Conservation (phyloP, 2,113 vertebrate genomes). For the Gila orcuttii region DNA sequence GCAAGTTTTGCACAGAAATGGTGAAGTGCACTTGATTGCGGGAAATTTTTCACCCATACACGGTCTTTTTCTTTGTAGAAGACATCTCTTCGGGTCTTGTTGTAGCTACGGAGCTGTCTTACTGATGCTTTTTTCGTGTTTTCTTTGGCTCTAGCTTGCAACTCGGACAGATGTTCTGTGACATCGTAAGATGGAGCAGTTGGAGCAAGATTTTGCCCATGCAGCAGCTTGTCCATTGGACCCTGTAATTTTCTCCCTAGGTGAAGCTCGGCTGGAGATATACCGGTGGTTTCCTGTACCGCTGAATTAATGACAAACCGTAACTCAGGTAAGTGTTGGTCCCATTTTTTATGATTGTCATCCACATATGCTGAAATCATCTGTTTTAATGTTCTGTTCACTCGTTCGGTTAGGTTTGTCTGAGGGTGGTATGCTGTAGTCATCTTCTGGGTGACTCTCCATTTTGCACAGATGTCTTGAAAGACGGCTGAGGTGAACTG, state of each 20-base stretch:
- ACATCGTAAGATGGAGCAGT: not conserved
- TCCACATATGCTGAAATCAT: too few relatives aligned
- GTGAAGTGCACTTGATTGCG: not conserved
- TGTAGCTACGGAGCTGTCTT: not conserved
- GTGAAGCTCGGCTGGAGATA: not conserved
- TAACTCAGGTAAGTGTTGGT: too few relatives aligned
- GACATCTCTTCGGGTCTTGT: not conserved
- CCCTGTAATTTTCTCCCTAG: not conserved
- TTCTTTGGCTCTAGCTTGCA: not conserved
- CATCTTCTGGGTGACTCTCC: too few relatives aligned
- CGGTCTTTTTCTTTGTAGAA: not conserved
- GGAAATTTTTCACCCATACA: not conserved
- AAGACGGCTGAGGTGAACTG: too few relatives aligned
- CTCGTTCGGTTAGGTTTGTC: too few relatives aligned
- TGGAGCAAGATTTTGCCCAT: not conserved
- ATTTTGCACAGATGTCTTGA: too few relatives aligned
- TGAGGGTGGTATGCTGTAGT: too few relatives aligned
- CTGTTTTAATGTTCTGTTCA: too few relatives aligned
- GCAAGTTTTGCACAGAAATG: not conserved
- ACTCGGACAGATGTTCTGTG: too few relatives aligned
- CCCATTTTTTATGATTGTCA: too few relatives aligned
- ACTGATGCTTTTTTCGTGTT: not conserved
- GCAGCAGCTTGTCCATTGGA: not conserved
- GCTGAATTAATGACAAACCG: too few relatives aligned
- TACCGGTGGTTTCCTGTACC: not conserved